A percentile compares a stretch with the other conserved stretches of the same genome.
phyloP scores from a whole-genome alignment of 1,140 invertebrate genomes.

The Spodoptera frugiperda region DNA sequence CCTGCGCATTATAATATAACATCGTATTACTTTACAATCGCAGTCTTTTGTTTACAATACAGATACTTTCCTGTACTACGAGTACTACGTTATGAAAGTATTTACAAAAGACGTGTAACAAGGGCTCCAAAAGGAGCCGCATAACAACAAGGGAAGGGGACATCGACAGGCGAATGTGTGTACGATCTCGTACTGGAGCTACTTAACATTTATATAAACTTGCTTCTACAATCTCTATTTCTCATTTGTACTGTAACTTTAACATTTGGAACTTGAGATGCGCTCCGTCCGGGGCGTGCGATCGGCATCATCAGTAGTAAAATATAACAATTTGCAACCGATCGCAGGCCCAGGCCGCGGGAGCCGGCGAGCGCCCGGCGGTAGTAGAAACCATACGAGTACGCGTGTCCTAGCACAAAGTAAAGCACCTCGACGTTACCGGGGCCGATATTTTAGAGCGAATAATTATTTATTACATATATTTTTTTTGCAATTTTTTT shows the following conservation, averaged over 20 bases:
- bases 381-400: slow-evolving; percentile 3
- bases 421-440: slow-evolving; percentile 10
- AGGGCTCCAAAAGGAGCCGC: slow-evolving; percentile 14
- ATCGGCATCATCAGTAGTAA: slow-evolving; percentile 5
- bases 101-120: slow-evolving; percentile 46
- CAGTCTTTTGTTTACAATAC: slow-evolving; percentile 46
- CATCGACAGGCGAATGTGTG: not conserved
- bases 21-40: slow-evolving; percentile 39
- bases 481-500: slow-evolving; percentile 79
- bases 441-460: slow-evolving; percentile 12
- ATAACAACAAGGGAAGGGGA: slow-evolving; percentile 23
- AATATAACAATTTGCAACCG: slow-evolving; percentile 14
- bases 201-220: slow-evolving; percentile 23
- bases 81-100: slow-evolving; percentile 41
- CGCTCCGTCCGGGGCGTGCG: not conserved
- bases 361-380: slow-evolving; percentile 3
- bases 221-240: slow-evolving; percentile 15
- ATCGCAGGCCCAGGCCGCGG: not conserved
- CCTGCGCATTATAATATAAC: slow-evolving; percentile 12
- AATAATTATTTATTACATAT: slow-evolving; percentile 63
- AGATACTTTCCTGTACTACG: slow-evolving; percentile 41
- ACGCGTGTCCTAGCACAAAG: slow-evolving; percentile 4
- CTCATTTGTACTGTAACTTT: slow-evolving; percentile 28
- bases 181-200: not conserved
- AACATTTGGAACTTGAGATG: not conserved